phyloP scores from a whole-genome alignment of 2,113 vertebrate species.

The Haliaeetus leucogaster region DNA sequence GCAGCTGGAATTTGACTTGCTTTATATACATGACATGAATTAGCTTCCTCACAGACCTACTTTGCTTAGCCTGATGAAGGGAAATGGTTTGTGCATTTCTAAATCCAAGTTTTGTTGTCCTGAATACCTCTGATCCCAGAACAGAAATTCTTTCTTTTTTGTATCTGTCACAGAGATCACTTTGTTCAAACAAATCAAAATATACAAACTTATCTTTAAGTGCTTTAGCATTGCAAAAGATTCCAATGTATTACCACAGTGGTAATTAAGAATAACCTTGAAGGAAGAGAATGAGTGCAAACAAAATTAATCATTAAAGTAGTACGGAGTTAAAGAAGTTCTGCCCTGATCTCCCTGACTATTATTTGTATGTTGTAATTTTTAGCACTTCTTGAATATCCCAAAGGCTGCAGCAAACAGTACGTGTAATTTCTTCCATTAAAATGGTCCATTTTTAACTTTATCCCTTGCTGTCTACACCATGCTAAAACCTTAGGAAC shows the following conservation, averaged over 20 bases:
- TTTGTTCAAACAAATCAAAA: background rate
- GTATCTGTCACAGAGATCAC: background rate
- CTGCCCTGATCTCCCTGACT: background rate
- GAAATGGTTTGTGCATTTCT: background rate
- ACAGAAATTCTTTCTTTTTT: background rate
- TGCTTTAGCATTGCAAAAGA: constrained; percentile 30
- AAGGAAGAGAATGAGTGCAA: background rate
- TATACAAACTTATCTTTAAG: background rate
- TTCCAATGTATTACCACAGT: background rate
- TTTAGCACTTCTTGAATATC: background rate
- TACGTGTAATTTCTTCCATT: background rate
- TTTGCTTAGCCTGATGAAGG: background rate
- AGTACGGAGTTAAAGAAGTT: background rate
- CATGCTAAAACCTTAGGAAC: background rate
- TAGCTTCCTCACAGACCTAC: background rate
- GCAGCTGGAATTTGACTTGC: constrained; percentile 46
- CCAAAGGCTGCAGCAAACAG: background rate
- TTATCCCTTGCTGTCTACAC: background rate
- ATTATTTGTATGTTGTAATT: background rate
- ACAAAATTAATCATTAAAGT: background rate
- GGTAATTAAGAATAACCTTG: constrained; percentile 3
- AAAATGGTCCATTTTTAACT: background rate
- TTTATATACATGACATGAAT: constrained; percentile 27
- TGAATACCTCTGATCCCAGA: background rate
- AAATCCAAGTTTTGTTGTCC: background rate